phyloP scores from a whole-genome alignment of 2,888 invertebrate species.

The Eupithecia subumbrata region DNA sequence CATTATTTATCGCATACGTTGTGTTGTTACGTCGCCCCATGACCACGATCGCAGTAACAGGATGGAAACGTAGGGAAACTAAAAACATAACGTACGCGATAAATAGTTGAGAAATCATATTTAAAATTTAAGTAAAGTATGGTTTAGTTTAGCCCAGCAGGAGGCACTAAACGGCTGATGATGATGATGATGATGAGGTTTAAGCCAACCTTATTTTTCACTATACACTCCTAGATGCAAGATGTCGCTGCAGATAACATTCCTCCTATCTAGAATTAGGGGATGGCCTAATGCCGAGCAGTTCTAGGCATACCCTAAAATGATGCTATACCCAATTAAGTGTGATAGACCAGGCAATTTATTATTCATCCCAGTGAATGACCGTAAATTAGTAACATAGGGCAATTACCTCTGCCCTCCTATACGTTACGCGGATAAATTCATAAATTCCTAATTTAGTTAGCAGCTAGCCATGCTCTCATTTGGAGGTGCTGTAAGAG shows the following conservation, averaged over 20 bases:
- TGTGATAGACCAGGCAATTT: background rate
- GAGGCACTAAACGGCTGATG: background rate
- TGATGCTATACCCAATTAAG: background rate
- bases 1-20: background rate
- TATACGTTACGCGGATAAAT: slow-evolving; percentile 12
- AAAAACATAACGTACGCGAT: no score
- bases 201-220: background rate
- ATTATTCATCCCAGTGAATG: slow-evolving; percentile 14
- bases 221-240: background rate
- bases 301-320: background rate
- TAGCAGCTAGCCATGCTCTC: slow-evolving; percentile 20
- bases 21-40: no score
- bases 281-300: background rate
- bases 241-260: background rate
- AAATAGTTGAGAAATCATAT: no score
- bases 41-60: no score
- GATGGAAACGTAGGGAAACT: no score
- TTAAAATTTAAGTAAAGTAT: no score
- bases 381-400: slow-evolving; percentile 5
- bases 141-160: background rate
- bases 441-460: slow-evolving; percentile 17
- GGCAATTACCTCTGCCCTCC: slow-evolving; percentile 19
- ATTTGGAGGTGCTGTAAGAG: slow-evolving; percentile 23
- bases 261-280: background rate
- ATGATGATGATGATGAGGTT: background rate